Evolutionary conservation across 2,113 vertebrate genomes (phyloP).

Genomic region (Mastomys coucha): DNA sequence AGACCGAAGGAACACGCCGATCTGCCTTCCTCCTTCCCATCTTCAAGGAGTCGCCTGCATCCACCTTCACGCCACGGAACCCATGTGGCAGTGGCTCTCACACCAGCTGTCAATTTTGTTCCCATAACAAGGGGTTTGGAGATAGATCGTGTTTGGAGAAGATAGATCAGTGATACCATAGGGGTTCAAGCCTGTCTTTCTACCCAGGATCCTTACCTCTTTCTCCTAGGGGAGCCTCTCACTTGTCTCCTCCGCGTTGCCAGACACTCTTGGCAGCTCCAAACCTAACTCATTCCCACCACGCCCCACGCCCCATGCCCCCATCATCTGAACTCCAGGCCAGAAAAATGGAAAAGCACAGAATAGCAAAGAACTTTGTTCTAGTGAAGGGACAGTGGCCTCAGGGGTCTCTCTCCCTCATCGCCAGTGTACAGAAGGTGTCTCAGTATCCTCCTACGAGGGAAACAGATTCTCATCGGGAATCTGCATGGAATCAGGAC

Average conservation of each 20-base stretch:
- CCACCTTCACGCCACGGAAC: not conserved
- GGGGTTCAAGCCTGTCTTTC: not conserved
- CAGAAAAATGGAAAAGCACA: no score
- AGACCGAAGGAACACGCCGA: not conserved
- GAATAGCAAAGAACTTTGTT: not conserved
- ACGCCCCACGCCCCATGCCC: not conserved
- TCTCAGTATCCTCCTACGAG: not conserved
- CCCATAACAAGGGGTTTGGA: not conserved
- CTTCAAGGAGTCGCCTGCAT: rapidly evolving
- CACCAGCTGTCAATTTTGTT: not conserved
- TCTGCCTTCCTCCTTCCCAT: no score
- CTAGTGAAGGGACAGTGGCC: not conserved
- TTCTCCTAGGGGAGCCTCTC: not conserved
- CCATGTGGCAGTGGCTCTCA: not conserved
- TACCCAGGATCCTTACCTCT: not conserved
- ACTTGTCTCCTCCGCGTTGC: not conserved
- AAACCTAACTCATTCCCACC: not conserved
- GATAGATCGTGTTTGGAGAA: not conserved
- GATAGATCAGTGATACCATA: no score
- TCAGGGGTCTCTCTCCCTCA: not conserved
- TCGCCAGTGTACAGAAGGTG: not conserved
- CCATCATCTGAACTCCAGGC: not conserved
- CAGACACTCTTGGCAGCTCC: not conserved
- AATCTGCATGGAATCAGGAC: not conserved
- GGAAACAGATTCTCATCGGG: not conserved